Conservation (phyloP, 2,113 vertebrate species). For the Prunella himalayana region DNA sequence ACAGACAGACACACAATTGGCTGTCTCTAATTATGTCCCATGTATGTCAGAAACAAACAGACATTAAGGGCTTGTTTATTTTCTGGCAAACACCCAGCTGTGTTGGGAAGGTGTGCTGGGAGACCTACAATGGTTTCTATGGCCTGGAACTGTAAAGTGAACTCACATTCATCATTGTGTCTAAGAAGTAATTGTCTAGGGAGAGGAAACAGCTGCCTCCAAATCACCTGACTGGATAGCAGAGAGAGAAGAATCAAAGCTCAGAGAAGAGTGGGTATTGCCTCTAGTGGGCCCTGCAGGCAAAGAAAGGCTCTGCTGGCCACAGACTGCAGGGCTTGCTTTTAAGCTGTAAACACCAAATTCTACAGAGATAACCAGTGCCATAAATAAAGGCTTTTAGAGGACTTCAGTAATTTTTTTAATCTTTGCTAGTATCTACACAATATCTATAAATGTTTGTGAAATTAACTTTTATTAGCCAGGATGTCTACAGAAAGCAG, state of each 20-base stretch:
- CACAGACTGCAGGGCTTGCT: neutral
- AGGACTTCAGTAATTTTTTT: neutral
- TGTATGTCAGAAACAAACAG: neutral
- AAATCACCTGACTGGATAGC: neutral
- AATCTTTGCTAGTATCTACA: neutral
- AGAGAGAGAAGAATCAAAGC: neutral
- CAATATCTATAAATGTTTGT: neutral
- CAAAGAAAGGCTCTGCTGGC: neutral
- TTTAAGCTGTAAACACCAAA: neutral
- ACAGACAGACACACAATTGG: neutral
- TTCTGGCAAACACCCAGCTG: neutral
- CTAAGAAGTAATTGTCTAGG: neutral
- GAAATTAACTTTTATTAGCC: neutral
- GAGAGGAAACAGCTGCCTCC: neutral
- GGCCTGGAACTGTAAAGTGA: neutral
- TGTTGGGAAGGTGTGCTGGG: neutral
- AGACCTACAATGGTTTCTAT: neutral
- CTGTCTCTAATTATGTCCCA: neutral
- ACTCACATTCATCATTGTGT: neutral
- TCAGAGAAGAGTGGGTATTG: neutral
- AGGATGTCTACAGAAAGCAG: neutral
- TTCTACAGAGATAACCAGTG: neutral
- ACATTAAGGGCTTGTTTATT: neutral
- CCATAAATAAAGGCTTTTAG: neutral
- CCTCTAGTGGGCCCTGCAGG: neutral